Conservation (phyloP, 1,140 invertebrate species). For the Diplogasteroides magnus region DNA sequence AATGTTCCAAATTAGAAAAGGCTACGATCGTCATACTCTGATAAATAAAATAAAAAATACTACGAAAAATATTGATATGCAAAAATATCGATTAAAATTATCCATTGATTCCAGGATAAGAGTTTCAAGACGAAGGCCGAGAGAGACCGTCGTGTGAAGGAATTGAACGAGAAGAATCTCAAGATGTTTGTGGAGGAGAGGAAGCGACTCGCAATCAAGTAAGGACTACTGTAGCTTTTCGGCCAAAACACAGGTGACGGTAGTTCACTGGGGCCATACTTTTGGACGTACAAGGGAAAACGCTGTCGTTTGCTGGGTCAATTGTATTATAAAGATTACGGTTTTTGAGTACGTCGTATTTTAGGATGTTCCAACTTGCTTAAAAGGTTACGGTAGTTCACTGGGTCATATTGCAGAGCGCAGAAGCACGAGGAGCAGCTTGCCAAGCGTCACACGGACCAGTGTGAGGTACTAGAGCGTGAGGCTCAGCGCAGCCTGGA, state of each 20-base stretch:
- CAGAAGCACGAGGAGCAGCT: slow-evolving; percentile 86
- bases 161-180: slow-evolving; percentile 97
- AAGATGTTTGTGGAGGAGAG: slow-evolving; percentile 98
- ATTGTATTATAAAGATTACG: too few species aligned
- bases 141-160: slow-evolving; percentile 75
- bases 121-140: slow-evolving; percentile 93
- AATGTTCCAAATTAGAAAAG: too few species aligned
- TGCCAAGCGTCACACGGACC: slow-evolving; percentile 82
- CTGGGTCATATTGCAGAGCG: slow-evolving; percentile 41
- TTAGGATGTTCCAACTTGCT: too few species aligned
- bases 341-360: too few species aligned
- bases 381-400: too few species aligned
- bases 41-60: too few species aligned
- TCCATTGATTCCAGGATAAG: slow-evolving; percentile 67
- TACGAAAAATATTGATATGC: background rate
- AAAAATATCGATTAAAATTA: slow-evolving; percentile 3
- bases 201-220: slow-evolving; percentile 74
- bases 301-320: too few species aligned
- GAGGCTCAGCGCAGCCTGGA: slow-evolving; percentile 71
- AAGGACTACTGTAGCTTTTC: slow-evolving; percentile 1
- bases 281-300: too few species aligned
- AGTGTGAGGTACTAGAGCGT: slow-evolving; percentile 75
- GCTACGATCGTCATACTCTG: too few species aligned
- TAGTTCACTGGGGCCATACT: slow-evolving; percentile 4
- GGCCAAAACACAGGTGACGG: background rate